phyloP scores from a whole-genome alignment of 2,888 invertebrate genomes.

The Hypercompe scribonia region DNA sequence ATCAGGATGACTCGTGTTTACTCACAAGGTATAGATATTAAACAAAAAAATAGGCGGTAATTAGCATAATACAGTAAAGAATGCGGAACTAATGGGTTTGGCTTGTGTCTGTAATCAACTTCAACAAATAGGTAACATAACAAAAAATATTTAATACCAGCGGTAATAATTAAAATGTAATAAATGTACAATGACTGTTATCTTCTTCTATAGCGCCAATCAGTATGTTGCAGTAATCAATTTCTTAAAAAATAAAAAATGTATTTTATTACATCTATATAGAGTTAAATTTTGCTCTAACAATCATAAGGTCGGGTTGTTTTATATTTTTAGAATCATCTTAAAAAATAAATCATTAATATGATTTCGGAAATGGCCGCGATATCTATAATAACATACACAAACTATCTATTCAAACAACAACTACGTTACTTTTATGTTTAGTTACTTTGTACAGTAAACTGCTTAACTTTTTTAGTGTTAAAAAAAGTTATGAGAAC shows the following conservation, averaged over 20 bases:
- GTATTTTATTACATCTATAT: background rate
- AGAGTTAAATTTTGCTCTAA: background rate
- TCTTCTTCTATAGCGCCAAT: background rate
- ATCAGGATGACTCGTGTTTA: too few relatives aligned
- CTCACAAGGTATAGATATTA: too few relatives aligned
- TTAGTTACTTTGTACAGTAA: too few relatives aligned
- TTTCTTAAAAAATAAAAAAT: background rate
- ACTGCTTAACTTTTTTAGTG: too few relatives aligned
- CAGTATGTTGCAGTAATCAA: background rate
- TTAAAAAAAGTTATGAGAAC: too few relatives aligned
- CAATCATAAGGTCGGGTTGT: too few relatives aligned
- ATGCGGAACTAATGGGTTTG: background rate
- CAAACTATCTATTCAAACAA: too few relatives aligned
- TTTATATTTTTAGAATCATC: too few relatives aligned
- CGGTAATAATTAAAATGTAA: background rate
- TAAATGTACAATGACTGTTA: background rate
- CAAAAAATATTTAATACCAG: background rate
- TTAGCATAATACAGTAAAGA: background rate
- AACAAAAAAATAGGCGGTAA: background rate
- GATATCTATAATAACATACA: too few relatives aligned
- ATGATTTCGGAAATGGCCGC: too few relatives aligned
- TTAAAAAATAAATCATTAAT: too few relatives aligned
- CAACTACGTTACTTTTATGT: too few relatives aligned
- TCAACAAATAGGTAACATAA: background rate
- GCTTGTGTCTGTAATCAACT: background rate